Conservation (phyloP, 1,140 invertebrate species). For the Delia radicum region DNA sequence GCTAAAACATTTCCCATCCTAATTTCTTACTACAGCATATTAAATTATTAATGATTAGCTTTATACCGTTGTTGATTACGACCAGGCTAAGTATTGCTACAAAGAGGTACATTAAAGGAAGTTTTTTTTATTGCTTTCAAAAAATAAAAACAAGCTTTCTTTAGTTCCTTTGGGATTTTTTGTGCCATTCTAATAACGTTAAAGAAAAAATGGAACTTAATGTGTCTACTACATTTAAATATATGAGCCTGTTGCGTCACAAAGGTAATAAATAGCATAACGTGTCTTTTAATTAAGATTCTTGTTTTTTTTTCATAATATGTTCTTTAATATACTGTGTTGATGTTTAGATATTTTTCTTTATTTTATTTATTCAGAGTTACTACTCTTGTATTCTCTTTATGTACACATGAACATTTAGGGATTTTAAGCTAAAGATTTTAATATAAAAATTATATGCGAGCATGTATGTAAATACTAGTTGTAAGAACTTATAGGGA, state of each 20-base stretch:
- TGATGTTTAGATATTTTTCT: not conserved
- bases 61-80: not conserved
- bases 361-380: not conserved
- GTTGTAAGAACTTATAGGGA: not conserved
- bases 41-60: not conserved
- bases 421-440: not conserved
- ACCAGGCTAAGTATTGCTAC: not conserved
- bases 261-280: conserved; percentile 16
- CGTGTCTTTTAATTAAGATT: conserved; percentile 23
- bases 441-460: not conserved
- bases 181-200: not conserved
- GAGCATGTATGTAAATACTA: not conserved
- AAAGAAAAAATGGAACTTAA: not conserved
- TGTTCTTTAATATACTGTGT: not conserved
- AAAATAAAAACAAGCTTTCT: not conserved
- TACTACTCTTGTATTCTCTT: not conserved
- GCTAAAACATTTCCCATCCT: not conserved
- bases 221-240: conserved; percentile 3
- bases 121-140: not conserved
- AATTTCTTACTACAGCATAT: not conserved
- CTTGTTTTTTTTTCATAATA: not conserved
- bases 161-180: not conserved
- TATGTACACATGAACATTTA: not conserved
- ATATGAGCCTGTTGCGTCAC: conserved; percentile 13
- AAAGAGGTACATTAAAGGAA: not conserved